Conservation (phyloP, 2,797 vertebrate genomes). For the Tarsius wallacei region DNA sequence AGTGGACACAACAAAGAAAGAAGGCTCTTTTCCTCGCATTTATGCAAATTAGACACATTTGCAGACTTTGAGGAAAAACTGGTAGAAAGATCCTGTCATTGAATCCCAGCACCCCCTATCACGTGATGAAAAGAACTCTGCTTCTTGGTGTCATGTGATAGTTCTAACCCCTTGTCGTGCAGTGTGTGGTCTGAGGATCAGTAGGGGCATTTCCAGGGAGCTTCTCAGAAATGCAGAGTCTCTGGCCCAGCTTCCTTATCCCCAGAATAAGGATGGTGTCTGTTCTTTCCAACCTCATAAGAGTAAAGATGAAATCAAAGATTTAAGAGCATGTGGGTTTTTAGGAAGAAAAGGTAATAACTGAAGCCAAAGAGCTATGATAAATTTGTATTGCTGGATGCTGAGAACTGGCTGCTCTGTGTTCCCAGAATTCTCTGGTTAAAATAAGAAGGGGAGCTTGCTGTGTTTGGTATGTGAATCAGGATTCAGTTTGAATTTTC, state of each 20-base stretch:
- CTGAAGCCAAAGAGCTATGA: constrained; percentile 7
- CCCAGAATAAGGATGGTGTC: constrained; percentile 9
- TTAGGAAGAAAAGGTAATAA: constrained; percentile 20
- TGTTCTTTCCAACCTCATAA: neutral
- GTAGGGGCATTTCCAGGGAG: neutral
- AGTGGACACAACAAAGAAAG: neutral
- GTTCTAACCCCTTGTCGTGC: neutral
- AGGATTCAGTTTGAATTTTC: constrained; percentile 35
- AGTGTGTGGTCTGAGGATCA: neutral
- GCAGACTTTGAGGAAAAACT: neutral
- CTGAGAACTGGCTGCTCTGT: neutral
- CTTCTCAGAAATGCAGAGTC: constrained; percentile 54
- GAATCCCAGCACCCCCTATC: neutral
- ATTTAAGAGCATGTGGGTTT: constrained; percentile 29
- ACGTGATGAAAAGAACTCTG: neutral
- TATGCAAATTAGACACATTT: neutral
- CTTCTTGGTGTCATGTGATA: neutral
- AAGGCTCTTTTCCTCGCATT: neutral
- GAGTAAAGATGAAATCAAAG: constrained; percentile 63
- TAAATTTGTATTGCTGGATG: neutral
- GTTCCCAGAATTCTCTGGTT: neutral
- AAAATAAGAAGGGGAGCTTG: neutral
- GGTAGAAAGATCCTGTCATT: neutral
- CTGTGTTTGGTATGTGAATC: neutral
- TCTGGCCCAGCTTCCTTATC: constrained; percentile 28